Percentiles rank a stretch among this genome's conserved stretches.
phyloP scores from a whole-genome alignment of 1,140 invertebrate genomes.

The Drosophila mauritiana region DNA sequence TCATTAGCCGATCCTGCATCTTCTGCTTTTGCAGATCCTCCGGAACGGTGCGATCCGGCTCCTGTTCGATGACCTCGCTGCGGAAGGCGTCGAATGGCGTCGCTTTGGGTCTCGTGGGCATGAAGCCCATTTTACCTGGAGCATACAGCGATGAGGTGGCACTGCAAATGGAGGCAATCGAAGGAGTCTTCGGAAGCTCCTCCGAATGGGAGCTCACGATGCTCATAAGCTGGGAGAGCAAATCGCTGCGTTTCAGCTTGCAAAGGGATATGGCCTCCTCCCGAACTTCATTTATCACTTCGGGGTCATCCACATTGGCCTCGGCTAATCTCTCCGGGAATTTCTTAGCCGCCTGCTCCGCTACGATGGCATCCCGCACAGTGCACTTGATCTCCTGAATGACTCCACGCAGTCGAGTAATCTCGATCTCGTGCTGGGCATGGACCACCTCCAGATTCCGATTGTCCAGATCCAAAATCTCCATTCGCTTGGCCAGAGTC shows the following conservation, averaged over 20 bases:
- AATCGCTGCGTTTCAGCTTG: conserved; percentile 86
- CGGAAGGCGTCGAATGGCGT: conserved; percentile 35
- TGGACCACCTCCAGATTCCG: conserved; percentile 85
- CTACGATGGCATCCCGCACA: conserved; percentile 86
- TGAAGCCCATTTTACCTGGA: conserved; percentile 87
- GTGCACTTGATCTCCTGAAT: conserved; percentile 87
- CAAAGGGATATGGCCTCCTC: conserved; percentile 70
- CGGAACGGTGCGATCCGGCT: conserved; percentile 39
- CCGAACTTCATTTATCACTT: conserved; percentile 46
- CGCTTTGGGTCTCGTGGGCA: conserved; percentile 84
- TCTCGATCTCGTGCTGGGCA: conserved; percentile 85
- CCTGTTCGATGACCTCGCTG: conserved; percentile 44
- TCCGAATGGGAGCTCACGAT: conserved; percentile 82
- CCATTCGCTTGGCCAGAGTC: conserved; percentile 87
- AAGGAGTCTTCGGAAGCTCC: conserved; percentile 57
- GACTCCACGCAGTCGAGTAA: conserved; percentile 86
- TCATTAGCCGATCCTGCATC: background rate
- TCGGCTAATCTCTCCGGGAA: conserved; percentile 55
- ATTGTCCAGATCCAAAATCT: conserved; percentile 85
- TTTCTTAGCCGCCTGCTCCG: conserved; percentile 84
- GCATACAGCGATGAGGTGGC: conserved; percentile 81
- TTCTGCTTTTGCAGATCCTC: conserved; percentile 51
- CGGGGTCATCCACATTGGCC: conserved; percentile 34
- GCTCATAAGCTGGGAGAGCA: conserved; percentile 86
- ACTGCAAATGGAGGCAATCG: conserved; percentile 79